Conservation (phyloP, 1,140 invertebrate genomes). For the Spodoptera frugiperda region DNA sequence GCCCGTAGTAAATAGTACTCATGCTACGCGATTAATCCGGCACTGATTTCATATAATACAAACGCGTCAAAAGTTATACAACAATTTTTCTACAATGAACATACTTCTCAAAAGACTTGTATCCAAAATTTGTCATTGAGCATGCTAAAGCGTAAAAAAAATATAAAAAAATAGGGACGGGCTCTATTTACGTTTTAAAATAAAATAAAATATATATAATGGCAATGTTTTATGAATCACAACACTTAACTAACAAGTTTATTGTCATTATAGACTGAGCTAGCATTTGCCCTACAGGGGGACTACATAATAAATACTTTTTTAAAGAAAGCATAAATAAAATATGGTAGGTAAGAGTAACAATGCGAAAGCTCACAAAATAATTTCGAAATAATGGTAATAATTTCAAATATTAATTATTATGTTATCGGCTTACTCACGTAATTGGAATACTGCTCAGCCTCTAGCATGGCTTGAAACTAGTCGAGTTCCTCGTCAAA, state of each 20-base stretch:
- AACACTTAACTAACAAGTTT: constrained; percentile 42
- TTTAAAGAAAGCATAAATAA: not conserved
- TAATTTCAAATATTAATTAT: not conserved
- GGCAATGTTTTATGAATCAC: constrained; percentile 30
- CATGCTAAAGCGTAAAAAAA: constrained; percentile 12
- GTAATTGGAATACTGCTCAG: no score
- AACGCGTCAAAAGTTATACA: not conserved
- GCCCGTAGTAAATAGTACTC: no score
- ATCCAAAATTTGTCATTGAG: not conserved
- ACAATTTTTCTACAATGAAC: constrained; percentile 6
- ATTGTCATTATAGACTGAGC: constrained; percentile 41
- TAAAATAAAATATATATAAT: constrained; percentile 22
- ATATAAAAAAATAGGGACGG: constrained; percentile 18
- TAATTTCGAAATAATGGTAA: not conserved
- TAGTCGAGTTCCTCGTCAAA: no score
- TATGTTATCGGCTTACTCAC: no score
- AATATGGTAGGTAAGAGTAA: not conserved
- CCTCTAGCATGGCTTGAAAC: no score
- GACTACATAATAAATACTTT: not conserved
- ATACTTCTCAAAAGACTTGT: not conserved
- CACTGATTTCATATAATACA: not conserved
- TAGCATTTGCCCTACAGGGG: not conserved
- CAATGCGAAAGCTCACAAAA: not conserved
- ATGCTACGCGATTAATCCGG: no score
- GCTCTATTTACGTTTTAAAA: constrained; percentile 10